Conservation (phyloP, 1,140 invertebrate species). For the Camponotus floridanus region DNA sequence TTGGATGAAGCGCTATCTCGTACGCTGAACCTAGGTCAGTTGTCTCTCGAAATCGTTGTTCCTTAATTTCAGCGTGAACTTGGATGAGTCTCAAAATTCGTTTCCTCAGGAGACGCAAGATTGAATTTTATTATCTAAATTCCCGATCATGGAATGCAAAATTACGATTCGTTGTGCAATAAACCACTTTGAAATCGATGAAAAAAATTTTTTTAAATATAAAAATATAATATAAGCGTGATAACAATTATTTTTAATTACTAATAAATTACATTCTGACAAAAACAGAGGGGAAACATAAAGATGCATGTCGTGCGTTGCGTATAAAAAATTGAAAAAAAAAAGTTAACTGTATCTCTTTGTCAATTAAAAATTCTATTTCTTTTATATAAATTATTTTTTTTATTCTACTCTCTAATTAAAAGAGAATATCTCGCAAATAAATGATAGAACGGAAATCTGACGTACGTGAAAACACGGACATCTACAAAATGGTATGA, state of each 20-base stretch:
- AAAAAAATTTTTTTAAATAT: not conserved
- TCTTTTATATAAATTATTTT: no score
- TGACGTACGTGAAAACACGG: not conserved
- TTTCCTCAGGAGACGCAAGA: not conserved
- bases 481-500: not conserved
- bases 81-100: not conserved
- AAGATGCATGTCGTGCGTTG: no score
- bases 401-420: not conserved
- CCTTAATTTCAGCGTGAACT: not conserved
- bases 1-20: constrained; percentile 4
- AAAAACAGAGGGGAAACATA: no score
- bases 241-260: no score
- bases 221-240: not conserved
- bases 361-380: not conserved
- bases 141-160: not conserved
- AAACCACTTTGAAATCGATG: not conserved
- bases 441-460: not conserved
- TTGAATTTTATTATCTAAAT: not conserved
- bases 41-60: not conserved
- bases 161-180: not conserved
- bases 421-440: not conserved
- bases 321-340: not conserved
- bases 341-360: not conserved
- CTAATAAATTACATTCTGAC: no score
- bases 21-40: constrained; percentile 57